Base-by-base conservation (phyloP, 2,797 vertebrate species). In the Chelon auratus region DNA sequence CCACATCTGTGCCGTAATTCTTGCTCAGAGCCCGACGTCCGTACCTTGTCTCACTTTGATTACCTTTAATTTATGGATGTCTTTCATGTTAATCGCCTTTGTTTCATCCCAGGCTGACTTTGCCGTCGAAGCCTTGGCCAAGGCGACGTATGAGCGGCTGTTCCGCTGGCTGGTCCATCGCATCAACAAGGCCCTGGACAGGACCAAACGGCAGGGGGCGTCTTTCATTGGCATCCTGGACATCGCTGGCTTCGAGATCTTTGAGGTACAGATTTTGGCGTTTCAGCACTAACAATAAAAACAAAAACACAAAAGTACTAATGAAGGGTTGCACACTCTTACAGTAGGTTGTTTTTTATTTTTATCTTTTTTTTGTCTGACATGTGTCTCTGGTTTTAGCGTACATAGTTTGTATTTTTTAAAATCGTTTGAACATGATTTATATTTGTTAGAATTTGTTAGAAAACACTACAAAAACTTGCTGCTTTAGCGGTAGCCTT, bases 221-320 rank as follows among this genome's bases (percentile, higher is more conserved):
- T 99, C 97, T 0, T 99, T 99, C 93, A 98, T 99, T 6, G 98
- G 98, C 59, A 99, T 99, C 90, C 93, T 99, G 87, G 98, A 99
- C 80, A 99, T 99, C 1, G 98, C 98, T 0, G 98, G 98, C 64
- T 99, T 99, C 62, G 98, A 99, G 91, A 99, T 99, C 86, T 99
- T 99, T 48, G 96, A 99, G 93, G 98, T 99, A 87, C 88, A 81
- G 43, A 37, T 51, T 50, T 14, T 43, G 17, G 14, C 24, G 54
- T n/a, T 53, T 63, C 33, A 48, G 58, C 58, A 48, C 9, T 9
- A 26, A 60, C 48, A 18, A 57, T 1, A 18, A 4, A 47, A 47
- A 47, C 22, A 22, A 22, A 22, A 22, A 22, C 22, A 22, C 22
- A 10, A 47, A 2, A 9, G 17, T 47, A 47, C 9, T 47, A n/a